phyloP scores from a whole-genome alignment of 1,140 invertebrate genomes.

The Mactra quadrangularis region DNA sequence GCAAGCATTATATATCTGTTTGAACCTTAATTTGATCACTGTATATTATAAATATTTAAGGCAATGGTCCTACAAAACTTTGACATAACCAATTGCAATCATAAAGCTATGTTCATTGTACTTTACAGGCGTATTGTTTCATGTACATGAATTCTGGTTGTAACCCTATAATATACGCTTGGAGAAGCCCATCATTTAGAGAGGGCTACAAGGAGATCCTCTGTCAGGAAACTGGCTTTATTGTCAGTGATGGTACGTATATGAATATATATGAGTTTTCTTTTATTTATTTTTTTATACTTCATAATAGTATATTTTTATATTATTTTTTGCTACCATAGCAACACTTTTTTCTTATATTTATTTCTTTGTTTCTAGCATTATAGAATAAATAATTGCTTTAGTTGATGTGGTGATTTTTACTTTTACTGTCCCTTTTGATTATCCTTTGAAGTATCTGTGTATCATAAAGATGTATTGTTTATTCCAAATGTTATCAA shows the following conservation, averaged over 20 bases:
- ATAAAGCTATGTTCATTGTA: too few species aligned
- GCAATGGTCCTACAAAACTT: too few species aligned
- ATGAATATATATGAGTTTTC: too few species aligned
- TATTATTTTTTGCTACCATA: not conserved
- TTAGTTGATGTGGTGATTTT: too few species aligned
- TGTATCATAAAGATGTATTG: too few species aligned
- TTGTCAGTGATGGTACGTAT: slow-evolving; percentile 79
- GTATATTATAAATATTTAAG: too few species aligned
- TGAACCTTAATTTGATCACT: too few species aligned
- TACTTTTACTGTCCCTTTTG: too few species aligned
- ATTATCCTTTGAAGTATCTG: too few species aligned
- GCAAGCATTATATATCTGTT: too few species aligned
- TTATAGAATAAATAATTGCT: not conserved
- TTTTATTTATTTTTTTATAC: not conserved
- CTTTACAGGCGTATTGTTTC: slow-evolving; percentile 83
- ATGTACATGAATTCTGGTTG: slow-evolving; percentile 84
- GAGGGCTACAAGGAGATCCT: slow-evolving; percentile 84
- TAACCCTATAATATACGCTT: slow-evolving; percentile 85
- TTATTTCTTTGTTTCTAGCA: slow-evolving; percentile 5
- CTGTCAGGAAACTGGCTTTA: slow-evolving; percentile 77
- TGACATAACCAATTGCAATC: too few species aligned
- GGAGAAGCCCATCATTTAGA: slow-evolving; percentile 84
- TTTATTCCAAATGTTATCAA: too few species aligned
- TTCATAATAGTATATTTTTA: not conserved
- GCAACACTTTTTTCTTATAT: not conserved